These are phyloP conservation scores for Stigmatopora argus DNA, from an alignment of 2,113 vertebrate genomes.

Conservation along the genomic window DNA sequence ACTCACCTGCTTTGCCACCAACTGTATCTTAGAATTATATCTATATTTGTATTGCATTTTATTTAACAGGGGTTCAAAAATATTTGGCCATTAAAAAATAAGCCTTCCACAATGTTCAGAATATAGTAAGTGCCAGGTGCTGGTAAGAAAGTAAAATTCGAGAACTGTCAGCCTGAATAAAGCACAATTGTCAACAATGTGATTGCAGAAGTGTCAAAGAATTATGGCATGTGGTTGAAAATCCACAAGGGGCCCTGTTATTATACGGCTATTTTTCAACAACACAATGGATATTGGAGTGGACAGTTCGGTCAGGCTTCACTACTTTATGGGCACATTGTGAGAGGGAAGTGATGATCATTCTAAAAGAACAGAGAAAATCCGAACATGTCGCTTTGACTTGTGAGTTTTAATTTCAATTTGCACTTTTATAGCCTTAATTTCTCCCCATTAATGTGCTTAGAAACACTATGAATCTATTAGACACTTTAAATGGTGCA, in stretches of 20 bases:
- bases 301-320: neutral
- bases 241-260: neutral
- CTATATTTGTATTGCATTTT: neutral
- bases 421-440: no score
- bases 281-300: neutral
- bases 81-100: constrained; percentile 10
- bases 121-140: constrained; percentile 37
- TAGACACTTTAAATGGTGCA: no score
- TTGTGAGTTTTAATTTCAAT: no score
- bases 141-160: constrained; percentile 34
- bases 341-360: neutral
- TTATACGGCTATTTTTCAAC: neutral
- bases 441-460: no score
- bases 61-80: neutral
- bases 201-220: constrained; percentile 23
- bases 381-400: no score
- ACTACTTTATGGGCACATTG: neutral
- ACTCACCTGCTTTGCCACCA: no score
- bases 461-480: no score
- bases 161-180: constrained; percentile 50
- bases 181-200: constrained; percentile 29
- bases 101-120: constrained; percentile 41
- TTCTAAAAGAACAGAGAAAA: neutral
- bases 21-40: no score
- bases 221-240: constrained; percentile 28